These are phyloP conservation scores for Bombus sylvicola DNA, from an alignment of 1,140 invertebrate genomes.

Conservation along the genomic window DNA sequence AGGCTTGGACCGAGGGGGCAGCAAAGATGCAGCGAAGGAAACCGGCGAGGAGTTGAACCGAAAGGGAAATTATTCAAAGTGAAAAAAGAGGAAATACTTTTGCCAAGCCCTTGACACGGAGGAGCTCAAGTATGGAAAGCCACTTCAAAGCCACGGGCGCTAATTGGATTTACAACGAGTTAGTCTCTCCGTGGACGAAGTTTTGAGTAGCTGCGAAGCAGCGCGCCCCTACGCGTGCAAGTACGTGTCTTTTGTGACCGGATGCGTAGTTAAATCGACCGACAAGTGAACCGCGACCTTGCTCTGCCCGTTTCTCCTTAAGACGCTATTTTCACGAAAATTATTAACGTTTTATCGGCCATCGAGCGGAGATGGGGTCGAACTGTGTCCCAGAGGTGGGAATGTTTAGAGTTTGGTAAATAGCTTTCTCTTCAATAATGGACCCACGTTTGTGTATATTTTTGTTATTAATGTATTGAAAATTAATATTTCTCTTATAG, in stretches of 20 bases:
- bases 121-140: constrained; percentile 68
- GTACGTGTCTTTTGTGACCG: constrained; percentile 41
- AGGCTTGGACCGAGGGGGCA: neutral
- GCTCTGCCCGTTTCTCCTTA: constrained; percentile 21
- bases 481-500: neutral
- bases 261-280: constrained; percentile 48
- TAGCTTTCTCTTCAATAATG: neutral
- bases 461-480: neutral
- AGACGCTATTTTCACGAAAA: neutral
- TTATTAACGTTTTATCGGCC: neutral
- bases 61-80: constrained; percentile 67
- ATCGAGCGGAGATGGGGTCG: rapidly evolving
- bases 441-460: no score
- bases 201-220: constrained; percentile 65
- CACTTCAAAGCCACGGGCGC: constrained; percentile 69
- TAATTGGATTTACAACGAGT: constrained; percentile 72
- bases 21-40: constrained; percentile 51
- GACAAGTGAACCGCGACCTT: constrained; percentile 47
- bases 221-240: constrained; percentile 35
- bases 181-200: constrained; percentile 65
- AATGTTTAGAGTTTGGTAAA: neutral
- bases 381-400: neutral
- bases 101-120: constrained; percentile 68
- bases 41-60: constrained; percentile 42
- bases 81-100: constrained; percentile 56